A percentile compares a stretch with the other conserved stretches of the same genome.
These are phyloP conservation scores for Actinia tenebrosa DNA, from an alignment of 64 coral and sea anemone species.

Conservation along the genomic window DNA sequence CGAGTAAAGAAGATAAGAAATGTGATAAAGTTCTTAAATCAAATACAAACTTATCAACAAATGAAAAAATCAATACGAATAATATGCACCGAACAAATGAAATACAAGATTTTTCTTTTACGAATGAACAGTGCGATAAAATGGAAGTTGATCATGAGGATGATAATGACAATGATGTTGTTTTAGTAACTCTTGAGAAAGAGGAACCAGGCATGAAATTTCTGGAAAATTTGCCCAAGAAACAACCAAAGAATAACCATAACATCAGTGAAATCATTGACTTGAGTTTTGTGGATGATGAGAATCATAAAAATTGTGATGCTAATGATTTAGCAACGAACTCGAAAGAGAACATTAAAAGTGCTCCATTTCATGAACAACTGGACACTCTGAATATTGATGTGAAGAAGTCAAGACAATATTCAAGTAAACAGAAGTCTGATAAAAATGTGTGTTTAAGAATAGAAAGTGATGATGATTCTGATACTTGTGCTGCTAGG, in stretches of 20 bases:
- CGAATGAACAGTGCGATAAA: slow-evolving; percentile 1
- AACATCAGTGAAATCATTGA: slow-evolving; percentile 7
- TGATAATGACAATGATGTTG: not conserved
- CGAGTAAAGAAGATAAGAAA: not conserved
- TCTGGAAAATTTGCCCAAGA: not conserved
- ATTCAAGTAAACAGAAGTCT: not conserved
- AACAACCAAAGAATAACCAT: not conserved
- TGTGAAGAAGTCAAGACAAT: not conserved
- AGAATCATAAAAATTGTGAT: not conserved
- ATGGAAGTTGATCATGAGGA: not conserved
- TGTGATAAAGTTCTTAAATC: not conserved
- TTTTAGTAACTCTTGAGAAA: not conserved
- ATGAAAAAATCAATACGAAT: not conserved
- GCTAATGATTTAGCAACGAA: not conserved
- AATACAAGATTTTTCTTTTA: slow-evolving; percentile 38
- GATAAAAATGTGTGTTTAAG: not conserved
- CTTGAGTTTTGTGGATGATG: slow-evolving; percentile 9
- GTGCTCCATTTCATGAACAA: not conserved
- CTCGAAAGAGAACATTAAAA: not conserved
- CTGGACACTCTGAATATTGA: not conserved
- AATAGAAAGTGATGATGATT: not conserved
- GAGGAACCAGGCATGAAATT: not conserved
- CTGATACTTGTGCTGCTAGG: slow-evolving; percentile 11
- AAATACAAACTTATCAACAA: not conserved
- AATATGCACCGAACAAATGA: not conserved